phyloP scores from a whole-genome alignment of 92 coral and sea anemone genomes.

The Montipora capitata region DNA sequence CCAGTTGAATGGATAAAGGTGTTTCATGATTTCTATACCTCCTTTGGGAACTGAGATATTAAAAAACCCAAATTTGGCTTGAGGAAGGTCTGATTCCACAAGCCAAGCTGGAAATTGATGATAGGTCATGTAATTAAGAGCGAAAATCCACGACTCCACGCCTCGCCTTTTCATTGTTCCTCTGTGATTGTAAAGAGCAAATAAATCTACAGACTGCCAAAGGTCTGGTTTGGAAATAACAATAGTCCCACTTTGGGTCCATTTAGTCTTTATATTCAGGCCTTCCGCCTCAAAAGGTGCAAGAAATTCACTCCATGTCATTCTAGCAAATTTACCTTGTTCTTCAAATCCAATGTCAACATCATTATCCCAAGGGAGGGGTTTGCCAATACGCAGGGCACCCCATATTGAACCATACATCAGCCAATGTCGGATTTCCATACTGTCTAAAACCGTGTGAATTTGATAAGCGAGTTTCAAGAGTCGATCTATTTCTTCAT shows the following conservation, averaged over 20 bases:
- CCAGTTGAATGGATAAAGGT: conserved; percentile 89
- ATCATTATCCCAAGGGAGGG: conserved; percentile 88
- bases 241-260: conserved; percentile 74
- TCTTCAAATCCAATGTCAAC: conserved; percentile 85
- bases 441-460: conserved; percentile 63
- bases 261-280: conserved; percentile 22
- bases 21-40: conserved; percentile 84
- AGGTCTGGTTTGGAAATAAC: conserved; percentile 56
- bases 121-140: conserved; percentile 76
- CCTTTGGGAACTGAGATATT: conserved; percentile 85
- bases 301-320: conserved; percentile 49
- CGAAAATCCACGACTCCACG: conserved; percentile 78
- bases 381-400: conserved; percentile 77
- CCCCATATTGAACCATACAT: conserved; percentile 89
- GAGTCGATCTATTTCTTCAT: conserved; percentile 62
- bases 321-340: conserved; percentile 51
- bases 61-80: conserved; percentile 79
- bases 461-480: conserved; percentile 65
- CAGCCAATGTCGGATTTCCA: conserved; percentile 78
- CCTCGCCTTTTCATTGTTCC: conserved; percentile 90
- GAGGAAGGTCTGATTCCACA: conserved; percentile 84
- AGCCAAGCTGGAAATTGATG: conserved; percentile 88
- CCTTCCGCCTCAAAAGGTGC: conserved; percentile 64
- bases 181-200: conserved; percentile 75
- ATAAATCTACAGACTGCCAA: conserved; percentile 75